Evolutionary conservation across 1,140 invertebrate species (phyloP).

Genomic region (Atta colombica): DNA sequence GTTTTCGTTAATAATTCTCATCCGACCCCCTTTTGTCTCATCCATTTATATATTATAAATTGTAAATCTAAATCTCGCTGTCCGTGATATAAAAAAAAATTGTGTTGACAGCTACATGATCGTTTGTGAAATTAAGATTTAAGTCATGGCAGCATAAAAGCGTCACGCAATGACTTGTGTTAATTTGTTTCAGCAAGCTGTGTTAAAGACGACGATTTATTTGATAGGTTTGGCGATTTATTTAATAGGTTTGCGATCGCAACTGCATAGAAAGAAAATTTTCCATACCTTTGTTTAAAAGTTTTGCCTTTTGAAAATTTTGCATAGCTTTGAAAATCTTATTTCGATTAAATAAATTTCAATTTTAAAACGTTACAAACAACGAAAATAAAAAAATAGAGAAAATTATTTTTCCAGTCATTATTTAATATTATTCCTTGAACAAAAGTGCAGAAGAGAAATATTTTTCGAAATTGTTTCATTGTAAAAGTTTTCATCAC

Average conservation of each 20-base stretch:
- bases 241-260: not conserved
- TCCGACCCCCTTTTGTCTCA: not conserved
- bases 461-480: not conserved
- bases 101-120: not conserved
- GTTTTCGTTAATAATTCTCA: not conserved
- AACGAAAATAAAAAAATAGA: not conserved
- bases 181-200: slow-evolving; percentile 12
- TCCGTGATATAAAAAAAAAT: slow-evolving; percentile 3
- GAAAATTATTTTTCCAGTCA: not conserved
- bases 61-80: not conserved
- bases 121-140: slow-evolving; percentile 24
- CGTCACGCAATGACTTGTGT: slow-evolving; percentile 6
- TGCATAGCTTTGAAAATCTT: not conserved
- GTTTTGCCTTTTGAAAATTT: not conserved
- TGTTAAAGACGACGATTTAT: not conserved
- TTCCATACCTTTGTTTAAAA: not conserved
- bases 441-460: not conserved
- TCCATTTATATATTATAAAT: slow-evolving; percentile 4
- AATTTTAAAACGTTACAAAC: not conserved
- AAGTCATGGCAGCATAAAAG: slow-evolving; percentile 10
- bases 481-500: slow-evolving; percentile 4
- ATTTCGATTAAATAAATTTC: not conserved
- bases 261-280: not conserved
- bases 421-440: not conserved
- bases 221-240: not conserved